Conservation (phyloP, 2,888 invertebrate genomes). For the Acanthosoma haemorrhoidale region DNA sequence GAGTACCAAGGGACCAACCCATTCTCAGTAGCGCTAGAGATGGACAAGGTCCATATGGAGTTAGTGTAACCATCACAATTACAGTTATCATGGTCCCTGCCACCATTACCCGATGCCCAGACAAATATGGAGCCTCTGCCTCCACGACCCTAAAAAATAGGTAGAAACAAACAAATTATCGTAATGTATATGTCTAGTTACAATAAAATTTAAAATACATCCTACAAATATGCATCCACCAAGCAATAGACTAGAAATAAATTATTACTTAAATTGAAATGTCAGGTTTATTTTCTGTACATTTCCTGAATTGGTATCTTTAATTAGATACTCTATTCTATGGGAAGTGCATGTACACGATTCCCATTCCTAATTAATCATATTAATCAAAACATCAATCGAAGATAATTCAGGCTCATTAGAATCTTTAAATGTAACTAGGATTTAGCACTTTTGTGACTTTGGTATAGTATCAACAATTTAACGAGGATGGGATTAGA, state of each 20-base stretch:
- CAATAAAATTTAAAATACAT: no score
- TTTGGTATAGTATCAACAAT: background rate
- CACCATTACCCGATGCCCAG: slow-evolving; percentile 99
- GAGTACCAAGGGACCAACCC: slow-evolving; percentile 94
- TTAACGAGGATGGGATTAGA: background rate
- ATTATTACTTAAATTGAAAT: no score
- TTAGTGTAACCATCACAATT: slow-evolving; percentile 99
- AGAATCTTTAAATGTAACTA: background rate
- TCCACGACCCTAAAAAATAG: slow-evolving; percentile 71
- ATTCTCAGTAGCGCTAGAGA: slow-evolving; percentile 88
- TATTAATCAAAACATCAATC: background rate
- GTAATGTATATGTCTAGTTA: no score
- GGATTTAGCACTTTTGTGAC: background rate
- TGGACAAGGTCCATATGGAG: slow-evolving; percentile 96
- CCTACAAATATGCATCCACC: no score
- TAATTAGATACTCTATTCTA: no score
- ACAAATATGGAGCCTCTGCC: slow-evolving; percentile 97
- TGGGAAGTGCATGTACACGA: no score
- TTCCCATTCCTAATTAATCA: no score
- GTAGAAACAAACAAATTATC: no score
- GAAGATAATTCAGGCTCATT: background rate
- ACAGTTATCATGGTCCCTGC: slow-evolving; percentile 91
- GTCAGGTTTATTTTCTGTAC: no score
- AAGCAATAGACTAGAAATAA: no score
- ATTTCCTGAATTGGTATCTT: no score